Evolutionary conservation across 1,140 invertebrate species (phyloP), one percentile per base, ranked within the genome.

Genomic region (Drosophila kohkoa): DNA sequence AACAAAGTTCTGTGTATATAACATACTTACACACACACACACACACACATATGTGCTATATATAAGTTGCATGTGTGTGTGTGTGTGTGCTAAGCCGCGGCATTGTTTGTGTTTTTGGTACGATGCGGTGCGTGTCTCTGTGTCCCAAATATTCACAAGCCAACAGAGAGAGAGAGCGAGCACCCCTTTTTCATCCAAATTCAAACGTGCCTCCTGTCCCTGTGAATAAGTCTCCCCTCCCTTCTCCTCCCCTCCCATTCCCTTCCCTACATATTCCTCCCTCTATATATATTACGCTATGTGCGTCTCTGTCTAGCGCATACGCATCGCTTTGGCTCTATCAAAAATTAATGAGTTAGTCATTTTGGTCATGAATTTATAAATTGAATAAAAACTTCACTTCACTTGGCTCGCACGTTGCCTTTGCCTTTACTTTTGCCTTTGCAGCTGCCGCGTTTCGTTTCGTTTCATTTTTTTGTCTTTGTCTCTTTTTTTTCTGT

Each of bases 301-400:
- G 35, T 11, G 45, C 35, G 59, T 67, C 75, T 46, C 59, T 43
- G 13, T 57, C 54, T 55, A 32, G 2, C 51, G 11, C 15, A 15
- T 30, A 5, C 51, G 16, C 38, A 15, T 30, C 20, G 5, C 6
- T 43, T 35, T 35, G 16, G 68, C 76, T 70, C 73, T 88, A 89
- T 89, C 80, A 88, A 88, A 88, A 88, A 88, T 88, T 88, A 88
- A 88, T 88, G 83, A 88, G 83, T 88, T 88, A 88, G 83, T 88
- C 83, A 88, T 88, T 88, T 88, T 89, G 77, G 60, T 88, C 85
- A 88, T 88, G 83, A 88, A 88, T 88, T 88, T 88, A 81, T 88
- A 89, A 88, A 88, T 89, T 88, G 85, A 83, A 89, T 89, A 88
- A 88, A 88, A 88, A 88, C 64, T 74, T 79, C 60, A 73, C 46